phyloP scores from a whole-genome alignment of 2,797 vertebrate genomes.

The Propithecus deckenii region DNA sequence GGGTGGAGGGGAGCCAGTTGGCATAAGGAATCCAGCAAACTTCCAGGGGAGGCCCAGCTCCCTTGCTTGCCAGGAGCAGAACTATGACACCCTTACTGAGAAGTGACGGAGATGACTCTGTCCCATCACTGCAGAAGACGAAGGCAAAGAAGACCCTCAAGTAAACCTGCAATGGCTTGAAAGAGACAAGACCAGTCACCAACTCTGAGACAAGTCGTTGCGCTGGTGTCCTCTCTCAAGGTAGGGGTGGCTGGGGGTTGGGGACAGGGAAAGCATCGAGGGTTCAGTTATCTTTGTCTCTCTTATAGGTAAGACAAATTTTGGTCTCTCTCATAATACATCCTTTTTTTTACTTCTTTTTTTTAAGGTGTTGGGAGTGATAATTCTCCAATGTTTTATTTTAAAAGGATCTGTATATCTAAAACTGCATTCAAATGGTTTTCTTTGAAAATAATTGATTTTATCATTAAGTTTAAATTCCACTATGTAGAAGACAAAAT shows the following conservation, averaged over 20 bases:
- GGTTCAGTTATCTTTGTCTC: neutral
- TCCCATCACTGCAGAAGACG: neutral
- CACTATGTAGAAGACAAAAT: neutral
- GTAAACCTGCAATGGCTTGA: neutral
- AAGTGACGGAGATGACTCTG: neutral
- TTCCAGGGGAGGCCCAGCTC: fast-evolving
- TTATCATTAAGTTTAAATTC: neutral
- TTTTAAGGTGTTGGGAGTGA: neutral
- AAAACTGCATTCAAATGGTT: neutral
- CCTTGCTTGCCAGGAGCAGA: neutral
- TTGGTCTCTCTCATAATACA: neutral
- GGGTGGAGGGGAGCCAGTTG: neutral
- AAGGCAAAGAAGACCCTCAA: neutral
- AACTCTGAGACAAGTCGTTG: neutral
- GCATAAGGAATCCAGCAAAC: neutral
- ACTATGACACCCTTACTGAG: neutral
- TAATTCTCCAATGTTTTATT: neutral
- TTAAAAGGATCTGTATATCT: neutral
- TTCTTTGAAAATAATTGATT: neutral
- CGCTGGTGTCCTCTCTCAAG: too few species aligned
- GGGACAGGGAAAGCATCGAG: too few species aligned
- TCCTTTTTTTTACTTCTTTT: neutral
- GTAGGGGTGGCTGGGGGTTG: too few species aligned
- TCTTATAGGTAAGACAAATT: neutral
- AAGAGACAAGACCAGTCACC: neutral